Evolutionary conservation across 2,888 invertebrate genomes (phyloP), one percentile per base, ranked within the genome.

Genomic region (Tetranychus piercei): DNA sequence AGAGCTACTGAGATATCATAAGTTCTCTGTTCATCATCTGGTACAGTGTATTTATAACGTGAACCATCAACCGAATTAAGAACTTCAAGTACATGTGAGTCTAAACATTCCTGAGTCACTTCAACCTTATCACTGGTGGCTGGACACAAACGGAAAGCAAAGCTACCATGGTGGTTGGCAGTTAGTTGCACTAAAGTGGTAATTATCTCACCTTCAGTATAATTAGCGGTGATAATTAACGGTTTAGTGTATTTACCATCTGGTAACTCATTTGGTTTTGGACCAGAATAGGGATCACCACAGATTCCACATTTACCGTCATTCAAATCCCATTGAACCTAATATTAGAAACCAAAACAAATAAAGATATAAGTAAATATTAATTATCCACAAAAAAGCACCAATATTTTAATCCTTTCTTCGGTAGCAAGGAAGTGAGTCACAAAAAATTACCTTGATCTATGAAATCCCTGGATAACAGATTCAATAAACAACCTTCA

Each of bases 71-170:
- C 34, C 6, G 43, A 43, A 18, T 44, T 44, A 43, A 11, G 9
- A 71, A 71, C 44, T 44, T 71, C 71, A 20, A 82, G 78, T 9
- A 80, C 78, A 73, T 81, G 79, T 71, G 79, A 75, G 74, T 82
- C 80, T 73, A 82, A 79, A 75, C 82, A 82, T 1, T 79, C 78
- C 76, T 82, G 81, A 0, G 80, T 80, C 2, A 81, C 80, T 15
- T 78, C 77, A 6, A 74, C 76, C n/a, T 78, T 78, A 44, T 80
- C 77, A 73, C 80, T 79, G 15, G 8, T 4, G 3, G 80, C 78
- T 0, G 82, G 81, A 64, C 79, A 79, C 20, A 79, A 66, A 2
- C 75, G 72, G 69, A 79, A 79, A 45, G 74, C 74, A 72, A 78
- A 78, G n/a, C 71, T 74, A 1, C 79, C 79, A 20, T 74, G 73